phyloP scores from a whole-genome alignment of 1,140 invertebrate genomes.

The Anastrepha ludens region DNA sequence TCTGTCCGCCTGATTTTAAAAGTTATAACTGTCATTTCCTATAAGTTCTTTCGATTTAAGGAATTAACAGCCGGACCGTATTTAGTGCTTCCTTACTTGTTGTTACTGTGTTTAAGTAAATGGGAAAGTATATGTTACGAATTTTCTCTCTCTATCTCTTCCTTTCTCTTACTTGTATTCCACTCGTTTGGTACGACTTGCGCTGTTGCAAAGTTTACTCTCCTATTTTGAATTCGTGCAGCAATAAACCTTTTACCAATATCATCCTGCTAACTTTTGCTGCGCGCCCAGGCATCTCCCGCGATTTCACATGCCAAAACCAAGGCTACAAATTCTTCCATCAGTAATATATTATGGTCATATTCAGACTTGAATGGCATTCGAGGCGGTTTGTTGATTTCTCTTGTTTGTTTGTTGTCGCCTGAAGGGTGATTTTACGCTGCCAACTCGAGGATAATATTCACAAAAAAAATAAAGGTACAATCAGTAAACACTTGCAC shows the following conservation, averaged over 20 bases:
- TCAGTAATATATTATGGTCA: not conserved
- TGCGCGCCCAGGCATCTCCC: conserved; percentile 70
- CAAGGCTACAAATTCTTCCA: not conserved
- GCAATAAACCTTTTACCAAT: conserved; percentile 57
- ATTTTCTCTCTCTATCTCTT: not conserved
- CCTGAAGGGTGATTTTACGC: conserved; percentile 46
- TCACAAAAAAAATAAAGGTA: conserved; percentile 10
- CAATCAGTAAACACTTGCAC: not conserved
- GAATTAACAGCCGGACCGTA: too few relatives aligned
- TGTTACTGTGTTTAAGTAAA: too few relatives aligned
- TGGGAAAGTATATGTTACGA: not conserved
- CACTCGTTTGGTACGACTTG: conserved; percentile 8
- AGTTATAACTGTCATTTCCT: too few relatives aligned
- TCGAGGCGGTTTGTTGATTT: not conserved
- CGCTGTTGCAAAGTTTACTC: conserved; percentile 25
- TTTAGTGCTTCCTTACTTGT: too few relatives aligned
- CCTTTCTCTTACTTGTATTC: not conserved
- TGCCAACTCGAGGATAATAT: conserved; percentile 18
- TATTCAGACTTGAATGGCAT: conserved; percentile 1
- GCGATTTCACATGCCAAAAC: conserved; percentile 64
- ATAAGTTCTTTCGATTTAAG: too few relatives aligned
- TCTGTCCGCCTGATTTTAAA: too few relatives aligned
- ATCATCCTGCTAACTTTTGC: conserved; percentile 58
- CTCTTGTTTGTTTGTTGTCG: not conserved
- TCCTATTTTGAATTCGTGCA: not conserved